Base-by-base conservation (phyloP, 2,888 invertebrate species). In the Drosophila macrothrix region DNA sequence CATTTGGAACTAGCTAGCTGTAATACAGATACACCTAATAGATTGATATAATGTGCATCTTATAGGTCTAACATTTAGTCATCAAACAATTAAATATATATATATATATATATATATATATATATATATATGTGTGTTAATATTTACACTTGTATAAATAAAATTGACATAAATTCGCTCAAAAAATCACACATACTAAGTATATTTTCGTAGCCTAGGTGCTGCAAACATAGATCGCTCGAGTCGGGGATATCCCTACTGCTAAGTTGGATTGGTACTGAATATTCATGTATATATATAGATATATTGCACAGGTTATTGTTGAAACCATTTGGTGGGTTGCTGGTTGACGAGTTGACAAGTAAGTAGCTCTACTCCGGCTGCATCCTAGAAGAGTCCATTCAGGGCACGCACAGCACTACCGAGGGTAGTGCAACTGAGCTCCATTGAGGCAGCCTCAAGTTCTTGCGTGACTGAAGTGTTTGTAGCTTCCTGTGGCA, bases 391-490 rank as follows among this genome's bases (percentile, higher is more conserved):
- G 64, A 88, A 76, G 39, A 92, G 80, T 12, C 92, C 90, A 52
- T 90, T 91, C 1, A 92, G 77, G 4, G 91, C 91, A 49, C 88
- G 85, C 60, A 92, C 91, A 3, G 92, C 92, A 61, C 80, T 90
- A 43, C 92, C 91, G 50, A 92, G 72, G 3, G 92, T 77, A n/a
- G 92, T 91, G 62, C 84, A 77, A 56, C 69, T 76, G n/a, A 67
- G 56, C 41, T 88, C 88, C 49, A 76, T 76, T 25, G 88, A 67
- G 7, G 31, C 66, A 10, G 74, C 67, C 22, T 39, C 60, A 33
- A 43, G 61, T 43, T 53, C 41, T 33, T 41, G 49, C 29, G 56
- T 12, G 22, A 25, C 19, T 54, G 22, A 29, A 14, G 33, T 14
- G 31, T n/a, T 43, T 4, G 25, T 12, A 6, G 52, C 49, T 22